These are phyloP conservation scores for Sebastes taczanowskii DNA, from an alignment of 2,797 vertebrate species.

Conservation along the genomic window DNA sequence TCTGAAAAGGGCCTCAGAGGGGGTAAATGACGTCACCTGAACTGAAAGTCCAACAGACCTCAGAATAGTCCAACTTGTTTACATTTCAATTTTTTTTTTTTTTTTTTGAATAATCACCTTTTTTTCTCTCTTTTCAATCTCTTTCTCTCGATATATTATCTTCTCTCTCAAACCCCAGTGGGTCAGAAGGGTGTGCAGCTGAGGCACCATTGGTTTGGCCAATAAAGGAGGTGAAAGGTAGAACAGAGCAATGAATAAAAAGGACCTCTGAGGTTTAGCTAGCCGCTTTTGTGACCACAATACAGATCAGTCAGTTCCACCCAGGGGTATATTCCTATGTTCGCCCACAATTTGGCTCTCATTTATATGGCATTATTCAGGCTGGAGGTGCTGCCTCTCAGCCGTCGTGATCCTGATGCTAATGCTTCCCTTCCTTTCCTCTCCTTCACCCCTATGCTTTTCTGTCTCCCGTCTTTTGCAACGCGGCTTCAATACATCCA, in stretches of 20 bases:
- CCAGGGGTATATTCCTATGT: not conserved
- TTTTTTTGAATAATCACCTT: not conserved
- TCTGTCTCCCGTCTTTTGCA: not conserved
- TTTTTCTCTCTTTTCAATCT: not conserved
- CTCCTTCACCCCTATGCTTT: slow-evolving; percentile 5
- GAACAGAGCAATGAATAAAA: slow-evolving; percentile 12
- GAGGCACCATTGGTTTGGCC: not conserved
- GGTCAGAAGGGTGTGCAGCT: not conserved
- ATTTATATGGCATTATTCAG: slow-evolving; percentile 37
- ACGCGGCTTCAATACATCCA: slow-evolving; percentile 13
- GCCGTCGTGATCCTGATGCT: slow-evolving; percentile 6
- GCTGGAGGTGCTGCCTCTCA: slow-evolving; percentile 11
- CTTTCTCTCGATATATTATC: not conserved
- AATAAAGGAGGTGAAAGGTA: not conserved
- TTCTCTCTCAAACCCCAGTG: not conserved
- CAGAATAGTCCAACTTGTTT: not conserved
- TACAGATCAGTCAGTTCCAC: slow-evolving; percentile 19
- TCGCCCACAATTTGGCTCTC: slow-evolving; percentile 18
- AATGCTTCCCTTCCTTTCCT: slow-evolving; percentile 7
- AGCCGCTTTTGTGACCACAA: slow-evolving; percentile 3
- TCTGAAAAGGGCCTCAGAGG: not conserved
- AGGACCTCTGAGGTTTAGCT: slow-evolving; percentile 15
- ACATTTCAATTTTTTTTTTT: not conserved
- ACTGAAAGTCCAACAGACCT: not conserved
- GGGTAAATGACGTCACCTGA: not conserved